These are phyloP conservation scores for Dicrurus megarhynchus DNA, from an alignment of 2,113 vertebrate genomes.

Conservation along the genomic window DNA sequence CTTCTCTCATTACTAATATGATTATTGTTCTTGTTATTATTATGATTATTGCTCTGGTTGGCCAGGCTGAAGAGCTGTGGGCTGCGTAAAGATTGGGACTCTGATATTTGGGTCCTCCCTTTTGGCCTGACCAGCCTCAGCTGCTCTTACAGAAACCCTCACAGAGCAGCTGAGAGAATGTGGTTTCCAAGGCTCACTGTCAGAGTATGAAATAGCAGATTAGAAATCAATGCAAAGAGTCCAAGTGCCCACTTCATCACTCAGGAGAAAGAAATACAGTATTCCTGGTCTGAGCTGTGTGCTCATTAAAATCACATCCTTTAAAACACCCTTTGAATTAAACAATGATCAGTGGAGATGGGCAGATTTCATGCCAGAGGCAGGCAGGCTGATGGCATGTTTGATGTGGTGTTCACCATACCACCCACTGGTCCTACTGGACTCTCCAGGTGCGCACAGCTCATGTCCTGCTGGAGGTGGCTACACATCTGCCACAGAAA, in stretches of 20 bases:
- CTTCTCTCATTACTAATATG: not conserved
- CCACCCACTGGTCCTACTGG: not conserved
- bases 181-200: slow-evolving; percentile 42
- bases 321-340: slow-evolving; percentile 39
- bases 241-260: slow-evolving; percentile 55
- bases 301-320: slow-evolving; percentile 50
- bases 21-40: not conserved
- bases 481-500: not conserved
- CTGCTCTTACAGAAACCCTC: slow-evolving; percentile 3
- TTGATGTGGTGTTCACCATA: not conserved
- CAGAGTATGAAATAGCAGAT: slow-evolving; percentile 26
- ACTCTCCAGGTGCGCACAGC: not conserved
- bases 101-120: not conserved
- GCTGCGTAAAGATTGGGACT: not conserved
- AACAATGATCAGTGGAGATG: not conserved
- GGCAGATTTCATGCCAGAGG: not conserved
- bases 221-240: slow-evolving; percentile 54
- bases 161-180: not conserved
- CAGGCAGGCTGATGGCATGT: not conserved
- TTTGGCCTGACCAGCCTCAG: not conserved
- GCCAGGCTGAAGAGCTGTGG: not conserved
- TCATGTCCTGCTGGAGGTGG: not conserved
- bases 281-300: slow-evolving; percentile 21
- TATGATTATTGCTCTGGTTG: not conserved
- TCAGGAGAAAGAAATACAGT: slow-evolving; percentile 45